Evolutionary conservation across 2,113 vertebrate genomes (phyloP).

Genomic region (Leptocoma aspasia): DNA sequence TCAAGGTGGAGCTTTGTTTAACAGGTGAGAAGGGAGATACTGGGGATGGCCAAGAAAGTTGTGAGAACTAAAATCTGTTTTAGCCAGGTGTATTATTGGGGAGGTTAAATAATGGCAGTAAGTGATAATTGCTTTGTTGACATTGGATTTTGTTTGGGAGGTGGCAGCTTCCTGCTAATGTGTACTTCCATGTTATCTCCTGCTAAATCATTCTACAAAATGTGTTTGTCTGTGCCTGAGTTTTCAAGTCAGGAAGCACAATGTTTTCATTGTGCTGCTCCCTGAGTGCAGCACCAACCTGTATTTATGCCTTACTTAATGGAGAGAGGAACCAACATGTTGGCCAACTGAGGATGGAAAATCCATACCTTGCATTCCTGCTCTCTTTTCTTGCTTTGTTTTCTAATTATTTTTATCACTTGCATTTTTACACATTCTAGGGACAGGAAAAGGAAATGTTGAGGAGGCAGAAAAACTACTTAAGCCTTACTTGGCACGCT

Average conservation of each 20-base stretch:
- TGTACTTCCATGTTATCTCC: neutral
- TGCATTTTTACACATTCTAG: slow-evolving; percentile 67
- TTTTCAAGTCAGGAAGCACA: neutral
- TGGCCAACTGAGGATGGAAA: neutral
- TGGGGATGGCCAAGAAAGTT: neutral
- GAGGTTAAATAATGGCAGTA: neutral
- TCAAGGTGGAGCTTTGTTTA: neutral
- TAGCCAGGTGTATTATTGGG: neutral
- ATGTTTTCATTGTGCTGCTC: neutral
- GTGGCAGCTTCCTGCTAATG: neutral
- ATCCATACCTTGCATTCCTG: neutral
- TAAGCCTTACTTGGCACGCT: slow-evolving; percentile 88
- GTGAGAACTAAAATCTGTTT: neutral
- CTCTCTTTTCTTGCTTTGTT: neutral
- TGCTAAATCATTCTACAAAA: neutral
- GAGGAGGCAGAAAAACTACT: slow-evolving; percentile 91
- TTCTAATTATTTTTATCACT: neutral
- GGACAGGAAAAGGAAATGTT: slow-evolving; percentile 93
- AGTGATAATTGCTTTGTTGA: neutral
- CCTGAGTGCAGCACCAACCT: neutral
- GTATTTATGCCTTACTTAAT: neutral
- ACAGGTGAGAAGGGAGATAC: neutral
- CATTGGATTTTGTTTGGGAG: neutral
- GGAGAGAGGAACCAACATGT: neutral
- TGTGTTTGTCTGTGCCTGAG: neutral